These are phyloP conservation scores for Drosophila chauvacae DNA, from an alignment of 1,140 invertebrate genomes.

Conservation along the genomic window DNA sequence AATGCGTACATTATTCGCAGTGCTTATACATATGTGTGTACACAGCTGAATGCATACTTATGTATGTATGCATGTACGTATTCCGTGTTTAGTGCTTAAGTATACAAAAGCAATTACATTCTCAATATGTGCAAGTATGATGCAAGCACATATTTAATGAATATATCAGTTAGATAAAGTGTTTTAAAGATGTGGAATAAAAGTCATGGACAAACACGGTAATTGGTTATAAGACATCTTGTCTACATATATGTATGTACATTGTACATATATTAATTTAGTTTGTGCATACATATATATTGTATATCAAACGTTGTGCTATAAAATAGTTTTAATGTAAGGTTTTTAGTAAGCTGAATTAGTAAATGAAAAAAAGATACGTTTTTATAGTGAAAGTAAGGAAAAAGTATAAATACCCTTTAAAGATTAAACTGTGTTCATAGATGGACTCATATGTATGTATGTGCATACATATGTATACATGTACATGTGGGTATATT, in stretches of 20 bases:
- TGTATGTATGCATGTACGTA: slow-evolving; percentile 7
- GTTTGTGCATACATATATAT: neutral
- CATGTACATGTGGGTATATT: neutral
- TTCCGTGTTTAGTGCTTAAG: slow-evolving; percentile 2
- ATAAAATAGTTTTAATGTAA: neutral
- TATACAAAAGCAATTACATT: slow-evolving; percentile 19
- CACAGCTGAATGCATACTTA: slow-evolving; percentile 24
- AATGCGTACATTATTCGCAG: slow-evolving; percentile 3
- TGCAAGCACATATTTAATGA: neutral
- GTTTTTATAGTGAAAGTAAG: neutral
- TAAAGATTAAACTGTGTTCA: neutral
- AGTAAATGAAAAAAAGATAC: neutral
- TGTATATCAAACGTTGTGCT: neutral
- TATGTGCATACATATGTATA: neutral
- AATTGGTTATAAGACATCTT: neutral
- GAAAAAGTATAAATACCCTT: neutral
- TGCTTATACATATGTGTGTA: slow-evolving; percentile 15
- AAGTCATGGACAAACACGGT: slow-evolving; percentile 5
- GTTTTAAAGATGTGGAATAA: neutral
- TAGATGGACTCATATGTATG: no score
- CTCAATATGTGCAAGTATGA: slow-evolving; percentile 13
- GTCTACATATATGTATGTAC: no score
- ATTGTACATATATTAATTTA: neutral
- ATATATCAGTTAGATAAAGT: neutral
- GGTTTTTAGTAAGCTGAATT: neutral